Base-by-base conservation (phyloP, 2,113 vertebrate genomes). In the Pseudorhombus dupliciocellatus region DNA sequence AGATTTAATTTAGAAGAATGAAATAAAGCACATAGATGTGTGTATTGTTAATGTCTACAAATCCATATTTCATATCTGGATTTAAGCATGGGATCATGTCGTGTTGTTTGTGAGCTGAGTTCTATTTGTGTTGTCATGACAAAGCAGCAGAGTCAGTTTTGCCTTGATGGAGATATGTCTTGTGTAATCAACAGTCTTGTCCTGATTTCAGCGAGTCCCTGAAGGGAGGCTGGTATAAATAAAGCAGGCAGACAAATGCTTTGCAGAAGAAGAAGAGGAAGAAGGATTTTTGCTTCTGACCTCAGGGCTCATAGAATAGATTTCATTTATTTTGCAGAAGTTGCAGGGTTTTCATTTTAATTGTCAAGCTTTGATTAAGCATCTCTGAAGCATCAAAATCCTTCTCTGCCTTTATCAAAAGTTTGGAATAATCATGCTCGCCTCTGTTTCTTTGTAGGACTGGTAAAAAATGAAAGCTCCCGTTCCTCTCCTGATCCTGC, bases 381-480 rank as follows among this genome's bases (percentile, higher is more conserved):
- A 20, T 58, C 25, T 71, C 7, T 50, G 5, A 50, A 50, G 2
- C 46, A 50, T 50, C 42, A 46, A 18, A 20, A 46, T 46, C 16
- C 5, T 62, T 44, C 52, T 21, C 22, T 59, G 26, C 50, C 42
- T 66, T 56, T 59, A 9, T 75, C 15, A 24, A n/a, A 6, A 46
- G 42, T 46, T 20, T 46, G 3, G 30, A 70, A 55, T 66, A 77
- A 66, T 84, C 57, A 86, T 42, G 54, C 26, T n/a, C 37, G 34
- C 22, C 66, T 85, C 68, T 74, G 16, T 86, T 85, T 68, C 24
- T 42, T 75, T 77, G 20, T 70, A 90, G 79, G 94, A 93, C 85
- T 90, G 84, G 89, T 90, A 94, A 73, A 81, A 96, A 93, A 99
- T 99, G 97, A 98, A 96, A 97, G 94, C 93, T 90, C 94, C 94